A percentile compares a stretch with the other conserved stretches of the same genome.
These are phyloP conservation scores for Brachionus asplanchnoidis DNA, from an alignment of 1,140 invertebrate genomes.

Conservation along the genomic window DNA sequence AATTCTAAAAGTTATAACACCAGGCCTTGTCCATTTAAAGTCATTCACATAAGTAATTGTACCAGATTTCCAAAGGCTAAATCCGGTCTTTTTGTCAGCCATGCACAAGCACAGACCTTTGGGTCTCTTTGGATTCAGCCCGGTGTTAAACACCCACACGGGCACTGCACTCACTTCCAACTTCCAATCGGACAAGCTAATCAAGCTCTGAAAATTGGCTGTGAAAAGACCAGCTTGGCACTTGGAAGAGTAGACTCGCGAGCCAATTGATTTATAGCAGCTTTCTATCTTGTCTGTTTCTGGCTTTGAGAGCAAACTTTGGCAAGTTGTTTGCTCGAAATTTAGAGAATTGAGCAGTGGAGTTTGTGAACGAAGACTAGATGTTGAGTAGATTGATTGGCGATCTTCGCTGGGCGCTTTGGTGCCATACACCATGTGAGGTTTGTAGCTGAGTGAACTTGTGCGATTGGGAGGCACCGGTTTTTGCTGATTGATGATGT, in stretches of 20 bases:
- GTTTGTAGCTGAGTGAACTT: constrained; percentile 4
- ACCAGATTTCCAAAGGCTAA: constrained; percentile 16
- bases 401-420: not conserved
- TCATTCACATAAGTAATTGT: not conserved
- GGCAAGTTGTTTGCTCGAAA: not conserved
- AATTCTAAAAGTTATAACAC: constrained; percentile 16
- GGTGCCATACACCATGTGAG: not conserved
- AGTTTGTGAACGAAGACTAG: not conserved
- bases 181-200: constrained; percentile 29
- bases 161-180: not conserved
- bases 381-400: constrained; percentile 30
- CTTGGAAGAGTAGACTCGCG: not conserved
- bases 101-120: constrained; percentile 1
- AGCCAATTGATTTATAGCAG: constrained; percentile 35
- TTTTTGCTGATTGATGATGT: not conserved
- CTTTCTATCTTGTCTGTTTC: constrained; percentile 21
- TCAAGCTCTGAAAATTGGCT: constrained; percentile 7
- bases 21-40: constrained; percentile 38
- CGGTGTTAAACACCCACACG: constrained; percentile 36
- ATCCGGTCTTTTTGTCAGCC: constrained; percentile 34
- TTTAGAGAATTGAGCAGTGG: not conserved
- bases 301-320: not conserved
- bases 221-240: constrained; percentile 5
- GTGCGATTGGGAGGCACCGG: constrained; percentile 28
- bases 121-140: constrained; percentile 26